Evolutionary conservation across 1,140 invertebrate species (phyloP).

Genomic region (Myzus persicae): DNA sequence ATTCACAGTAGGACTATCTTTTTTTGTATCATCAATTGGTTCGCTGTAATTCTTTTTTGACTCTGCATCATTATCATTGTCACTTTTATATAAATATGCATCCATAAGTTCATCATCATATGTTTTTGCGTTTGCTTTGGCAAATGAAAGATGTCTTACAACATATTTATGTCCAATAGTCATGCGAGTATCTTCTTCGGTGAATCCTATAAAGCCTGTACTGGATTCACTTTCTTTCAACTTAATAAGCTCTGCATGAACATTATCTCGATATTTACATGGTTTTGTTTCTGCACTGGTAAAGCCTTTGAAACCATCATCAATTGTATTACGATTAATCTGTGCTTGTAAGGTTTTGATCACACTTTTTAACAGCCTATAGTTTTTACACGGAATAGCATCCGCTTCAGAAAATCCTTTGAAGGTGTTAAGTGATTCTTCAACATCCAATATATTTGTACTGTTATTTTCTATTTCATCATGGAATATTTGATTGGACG

Average conservation of each 20-base stretch:
- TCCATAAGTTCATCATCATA: background rate
- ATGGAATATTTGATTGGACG: background rate
- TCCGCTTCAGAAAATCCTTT: conserved; percentile 36
- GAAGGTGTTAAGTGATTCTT: background rate
- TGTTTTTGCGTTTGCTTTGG: background rate
- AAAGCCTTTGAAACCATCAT: conserved; percentile 36
- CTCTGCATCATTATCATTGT: background rate
- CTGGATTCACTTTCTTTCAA: background rate
- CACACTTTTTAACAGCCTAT: background rate
- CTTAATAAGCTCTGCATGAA: background rate
- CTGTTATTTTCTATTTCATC: background rate
- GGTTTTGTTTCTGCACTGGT: background rate
- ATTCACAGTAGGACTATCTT: background rate
- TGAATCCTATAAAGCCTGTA: background rate
- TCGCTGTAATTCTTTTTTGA: background rate
- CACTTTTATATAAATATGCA: conserved; percentile 32
- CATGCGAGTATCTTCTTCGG: background rate
- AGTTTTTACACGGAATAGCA: conserved; percentile 30
- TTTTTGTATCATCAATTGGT: background rate
- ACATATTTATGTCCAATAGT: background rate
- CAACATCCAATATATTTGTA: background rate
- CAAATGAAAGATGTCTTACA: background rate
- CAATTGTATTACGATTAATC: background rate
- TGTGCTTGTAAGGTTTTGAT: background rate
- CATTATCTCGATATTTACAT: background rate